Evolutionary conservation across 2,113 vertebrate genomes (phyloP).

Genomic region (Chaetorhynchus papuensis): DNA sequence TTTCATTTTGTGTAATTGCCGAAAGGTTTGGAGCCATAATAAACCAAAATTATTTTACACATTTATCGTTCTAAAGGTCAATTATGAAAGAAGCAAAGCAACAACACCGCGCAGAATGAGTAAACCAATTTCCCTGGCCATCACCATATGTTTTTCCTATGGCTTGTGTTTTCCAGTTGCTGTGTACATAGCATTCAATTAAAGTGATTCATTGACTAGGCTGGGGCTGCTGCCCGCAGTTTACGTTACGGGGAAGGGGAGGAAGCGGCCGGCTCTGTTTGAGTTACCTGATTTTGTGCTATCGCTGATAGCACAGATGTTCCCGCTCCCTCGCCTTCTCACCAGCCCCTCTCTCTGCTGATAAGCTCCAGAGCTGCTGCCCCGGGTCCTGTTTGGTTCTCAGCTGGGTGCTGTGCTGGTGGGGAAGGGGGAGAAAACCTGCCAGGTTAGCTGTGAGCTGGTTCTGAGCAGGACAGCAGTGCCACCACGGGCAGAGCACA

Average conservation of each 20-base stretch:
- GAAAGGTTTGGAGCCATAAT: conserved; percentile 91
- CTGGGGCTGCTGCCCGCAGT: conserved; percentile 63
- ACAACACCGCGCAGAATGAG: conserved; percentile 70
- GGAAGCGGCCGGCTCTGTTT: conserved; percentile 82
- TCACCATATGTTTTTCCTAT: conserved; percentile 86
- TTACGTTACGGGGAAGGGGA: conserved; percentile 74
- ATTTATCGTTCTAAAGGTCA: conserved; percentile 92
- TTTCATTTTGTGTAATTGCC: conserved; percentile 95
- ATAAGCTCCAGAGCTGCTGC: conserved; percentile 34
- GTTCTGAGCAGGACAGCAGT: neutral
- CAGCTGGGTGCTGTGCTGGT: neutral
- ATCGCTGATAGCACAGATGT: conserved; percentile 84
- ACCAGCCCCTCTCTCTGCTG: conserved; percentile 59
- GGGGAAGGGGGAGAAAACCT: neutral
- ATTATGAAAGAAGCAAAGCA: conserved; percentile 88
- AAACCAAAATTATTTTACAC: conserved; percentile 92
- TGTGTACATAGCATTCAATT: conserved; percentile 92
- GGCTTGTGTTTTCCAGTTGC: conserved; percentile 80
- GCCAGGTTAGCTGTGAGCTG: neutral
- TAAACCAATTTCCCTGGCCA: conserved; percentile 82
- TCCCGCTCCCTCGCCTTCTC: conserved; percentile 74
- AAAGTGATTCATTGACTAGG: conserved; percentile 88
- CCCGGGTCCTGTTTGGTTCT: neutral
- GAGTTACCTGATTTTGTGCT: conserved; percentile 83
- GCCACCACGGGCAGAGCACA: rapidly evolving